Conservation (phyloP, 2,888 invertebrate species). For the Sinotaia quadrata region DNA sequence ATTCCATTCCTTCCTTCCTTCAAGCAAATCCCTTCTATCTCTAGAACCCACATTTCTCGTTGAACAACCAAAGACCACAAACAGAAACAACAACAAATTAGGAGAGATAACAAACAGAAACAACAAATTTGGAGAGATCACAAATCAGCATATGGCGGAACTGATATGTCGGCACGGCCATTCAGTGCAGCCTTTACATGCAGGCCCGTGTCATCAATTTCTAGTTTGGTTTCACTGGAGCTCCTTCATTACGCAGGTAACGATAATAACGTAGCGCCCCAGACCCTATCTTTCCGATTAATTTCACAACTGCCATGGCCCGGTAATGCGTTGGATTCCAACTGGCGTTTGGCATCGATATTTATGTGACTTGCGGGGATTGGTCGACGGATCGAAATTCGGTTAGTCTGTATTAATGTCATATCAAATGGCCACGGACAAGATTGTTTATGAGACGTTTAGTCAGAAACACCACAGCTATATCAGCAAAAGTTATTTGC, state of each 20-base stretch:
- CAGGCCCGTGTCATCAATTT: slow-evolving; percentile 6
- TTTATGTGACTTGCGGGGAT: slow-evolving; percentile 23
- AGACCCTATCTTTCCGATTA: slow-evolving; percentile 14
- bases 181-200: no score
- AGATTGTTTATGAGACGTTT: slow-evolving; percentile 26
- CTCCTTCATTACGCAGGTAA: slow-evolving; percentile 19
- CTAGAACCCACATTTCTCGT: no score
- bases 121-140: no score
- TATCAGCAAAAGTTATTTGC: slow-evolving; percentile 29
- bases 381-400: slow-evolving; percentile 20
- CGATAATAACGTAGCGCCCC: slow-evolving; percentile 8
- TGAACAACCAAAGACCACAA: no score
- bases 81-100: no score
- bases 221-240: background rate
- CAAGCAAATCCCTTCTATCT: no score
- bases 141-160: no score
- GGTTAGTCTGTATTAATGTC: slow-evolving; percentile 31
- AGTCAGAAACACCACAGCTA: slow-evolving; percentile 18
- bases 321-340: slow-evolving; percentile 21
- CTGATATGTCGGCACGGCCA: no score
- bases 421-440: slow-evolving; percentile 31
- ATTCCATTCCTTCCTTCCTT: no score
- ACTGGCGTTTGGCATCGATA: slow-evolving; percentile 5
- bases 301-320: slow-evolving; percentile 16
- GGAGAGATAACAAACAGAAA: no score